These are phyloP conservation scores for Crypturellus tataupa DNA, from an alignment of 2,797 vertebrate genomes.

Conservation along the genomic window DNA sequence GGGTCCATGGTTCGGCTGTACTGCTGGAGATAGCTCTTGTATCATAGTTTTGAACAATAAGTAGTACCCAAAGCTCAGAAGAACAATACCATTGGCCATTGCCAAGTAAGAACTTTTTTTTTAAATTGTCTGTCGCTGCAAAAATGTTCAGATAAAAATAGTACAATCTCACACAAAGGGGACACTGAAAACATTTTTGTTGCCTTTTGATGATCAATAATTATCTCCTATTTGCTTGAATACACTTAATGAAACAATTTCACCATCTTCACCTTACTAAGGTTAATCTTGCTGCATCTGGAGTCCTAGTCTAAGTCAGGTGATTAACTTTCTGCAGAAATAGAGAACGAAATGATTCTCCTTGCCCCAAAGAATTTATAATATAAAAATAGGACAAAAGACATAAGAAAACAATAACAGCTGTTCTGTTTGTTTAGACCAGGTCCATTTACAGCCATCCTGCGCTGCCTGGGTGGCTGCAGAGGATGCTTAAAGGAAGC, in stretches of 20 bases:
- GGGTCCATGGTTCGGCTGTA: background rate
- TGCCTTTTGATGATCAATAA: background rate
- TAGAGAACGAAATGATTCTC: background rate
- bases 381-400: background rate
- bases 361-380: fast-evolving
- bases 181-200: background rate
- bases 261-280: background rate
- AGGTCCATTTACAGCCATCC: background rate
- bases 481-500: background rate
- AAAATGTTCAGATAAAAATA: constrained; percentile 16
- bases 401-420: background rate
- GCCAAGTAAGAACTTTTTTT: background rate
- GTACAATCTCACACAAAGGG: background rate
- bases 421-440: background rate
- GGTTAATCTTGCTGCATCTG: background rate
- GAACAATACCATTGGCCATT: background rate
- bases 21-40: background rate
- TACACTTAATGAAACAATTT: background rate
- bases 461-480: background rate
- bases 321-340: background rate
- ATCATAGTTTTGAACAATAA: background rate
- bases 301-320: background rate
- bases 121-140: background rate
- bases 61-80: background rate
- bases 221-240: constrained; percentile 1